Base-by-base conservation (phyloP, 2,797 vertebrate genomes). In the Pygocentrus nattereri region DNA sequence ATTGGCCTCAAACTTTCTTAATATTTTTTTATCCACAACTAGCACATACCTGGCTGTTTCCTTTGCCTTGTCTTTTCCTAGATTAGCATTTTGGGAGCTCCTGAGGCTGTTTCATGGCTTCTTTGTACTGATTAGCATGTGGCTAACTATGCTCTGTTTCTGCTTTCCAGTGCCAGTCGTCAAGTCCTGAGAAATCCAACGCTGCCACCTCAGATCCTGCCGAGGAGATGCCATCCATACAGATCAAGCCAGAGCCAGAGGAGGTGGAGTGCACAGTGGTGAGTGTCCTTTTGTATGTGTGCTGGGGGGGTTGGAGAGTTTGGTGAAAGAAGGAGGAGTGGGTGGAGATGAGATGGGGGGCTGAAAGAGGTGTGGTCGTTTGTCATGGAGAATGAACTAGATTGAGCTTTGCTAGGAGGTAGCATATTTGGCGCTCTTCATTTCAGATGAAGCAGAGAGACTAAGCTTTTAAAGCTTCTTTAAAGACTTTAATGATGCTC, bases 221-320 rank as follows among this genome's bases (percentile, higher is more conserved):
- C 90, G 74, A 85, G 81, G 88, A 92, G 88, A 95, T 95, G 94
- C 94, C 94, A 73, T 93, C 93, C 50, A 83, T 94, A 87, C 93
- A 94, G 88, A 93, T 95, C 91, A 95, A 95, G 88, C 86, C 92
- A 2, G 94, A 95, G 89, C 94, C 94, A 11, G 93, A 94, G 87
- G 94, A 95, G 92, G 91, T 91, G 89, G 92, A 92, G 88, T 94
- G 93, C 92, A 93, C 92, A 92, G 94, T 95, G 90, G 81, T 80
- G 79, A 87, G 81, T 82, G 50, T 23, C 50, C 74, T 77, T 72
- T 67, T 84, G 56, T 82, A 61, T 62, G 62, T 27, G 31, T 18
- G 30, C 4, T 30, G 34, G 69, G 30, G 27, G 78, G 62, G 52
- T 58, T 8, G 56, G 54, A 52, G 52, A 38, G 59, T 50, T 49